Evolutionary conservation across 2,113 vertebrate genomes (phyloP).

Genomic region (Saccopteryx bilineata): DNA sequence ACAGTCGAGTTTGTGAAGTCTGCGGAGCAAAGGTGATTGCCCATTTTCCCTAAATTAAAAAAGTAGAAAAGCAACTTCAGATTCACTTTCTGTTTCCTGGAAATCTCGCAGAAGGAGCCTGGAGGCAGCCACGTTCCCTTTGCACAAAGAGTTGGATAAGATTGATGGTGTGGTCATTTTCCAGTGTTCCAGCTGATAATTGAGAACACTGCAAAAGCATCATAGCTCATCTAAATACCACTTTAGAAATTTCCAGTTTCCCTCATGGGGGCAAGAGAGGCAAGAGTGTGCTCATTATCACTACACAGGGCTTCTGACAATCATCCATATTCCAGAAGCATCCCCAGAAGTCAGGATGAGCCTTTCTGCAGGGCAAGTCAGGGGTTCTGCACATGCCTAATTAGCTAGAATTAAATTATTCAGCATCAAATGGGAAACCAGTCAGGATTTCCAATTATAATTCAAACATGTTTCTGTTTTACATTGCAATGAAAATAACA

Average conservation of each 20-base stretch:
- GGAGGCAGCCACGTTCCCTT: not conserved
- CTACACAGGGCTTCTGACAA: slow-evolving; percentile 63
- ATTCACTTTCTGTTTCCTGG: slow-evolving; percentile 60
- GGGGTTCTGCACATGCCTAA: slow-evolving; percentile 56
- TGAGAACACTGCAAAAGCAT: slow-evolving; percentile 58
- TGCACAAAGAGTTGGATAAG: not conserved
- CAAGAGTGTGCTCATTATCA: slow-evolving; percentile 64
- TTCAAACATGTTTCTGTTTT: slow-evolving; percentile 77
- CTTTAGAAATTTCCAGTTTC: slow-evolving; percentile 62
- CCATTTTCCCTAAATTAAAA: slow-evolving; percentile 53
- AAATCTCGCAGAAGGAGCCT: slow-evolving; percentile 1
- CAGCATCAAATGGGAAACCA: slow-evolving; percentile 69
- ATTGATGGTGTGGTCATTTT: not conserved
- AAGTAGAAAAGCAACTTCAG: slow-evolving; percentile 34
- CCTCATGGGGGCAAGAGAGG: slow-evolving; percentile 51
- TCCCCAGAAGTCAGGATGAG: slow-evolving; percentile 60
- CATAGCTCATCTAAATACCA: slow-evolving; percentile 47
- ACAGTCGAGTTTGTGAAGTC: slow-evolving; percentile 52
- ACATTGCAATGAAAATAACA: slow-evolving; percentile 75
- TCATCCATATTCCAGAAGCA: slow-evolving; percentile 64
- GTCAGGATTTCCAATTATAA: slow-evolving; percentile 79
- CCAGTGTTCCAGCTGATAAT: slow-evolving; percentile 52
- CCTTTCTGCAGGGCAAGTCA: slow-evolving; percentile 44
- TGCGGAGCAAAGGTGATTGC: slow-evolving; percentile 44
- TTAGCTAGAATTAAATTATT: slow-evolving; percentile 77